A percentile compares a stretch with the other conserved stretches of the same genome.
Evolutionary conservation across 2,797 vertebrate genomes (phyloP).

Genomic region (Hippoglossus hippoglossus): DNA sequence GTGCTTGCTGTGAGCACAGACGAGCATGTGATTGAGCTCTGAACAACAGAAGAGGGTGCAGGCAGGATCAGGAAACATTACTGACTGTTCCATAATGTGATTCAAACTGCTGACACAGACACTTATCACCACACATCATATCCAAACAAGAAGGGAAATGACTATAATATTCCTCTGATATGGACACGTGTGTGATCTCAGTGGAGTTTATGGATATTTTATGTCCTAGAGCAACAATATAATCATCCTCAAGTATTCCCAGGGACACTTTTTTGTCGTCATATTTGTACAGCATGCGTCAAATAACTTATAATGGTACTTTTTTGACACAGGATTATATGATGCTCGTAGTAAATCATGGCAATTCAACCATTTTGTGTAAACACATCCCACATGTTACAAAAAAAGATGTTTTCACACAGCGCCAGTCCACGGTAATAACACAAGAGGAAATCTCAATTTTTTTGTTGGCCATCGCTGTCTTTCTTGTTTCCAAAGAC

Average conservation of each 20-base stretch:
- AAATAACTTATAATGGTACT: constrained; percentile 16
- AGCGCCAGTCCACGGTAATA: constrained; percentile 26
- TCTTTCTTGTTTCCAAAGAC: constrained; percentile 38
- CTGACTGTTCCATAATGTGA: constrained; percentile 46
- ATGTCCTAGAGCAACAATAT: neutral
- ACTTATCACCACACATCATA: constrained; percentile 13
- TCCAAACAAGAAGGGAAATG: neutral
- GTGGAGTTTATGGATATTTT: constrained; percentile 6
- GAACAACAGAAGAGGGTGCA: constrained; percentile 30
- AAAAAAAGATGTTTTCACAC: constrained; percentile 30
- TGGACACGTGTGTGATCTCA: constrained; percentile 11
- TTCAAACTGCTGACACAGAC: constrained; percentile 39
- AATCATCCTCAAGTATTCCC: constrained; percentile 4
- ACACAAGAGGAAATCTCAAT: constrained; percentile 32
- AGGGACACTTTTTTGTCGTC: constrained; percentile 13
- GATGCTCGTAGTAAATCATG: constrained; percentile 50
- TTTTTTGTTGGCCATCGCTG: constrained; percentile 25
- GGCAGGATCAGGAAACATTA: constrained; percentile 53
- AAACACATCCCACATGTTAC: constrained; percentile 39
- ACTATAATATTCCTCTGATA: neutral
- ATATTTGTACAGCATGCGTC: constrained; percentile 14
- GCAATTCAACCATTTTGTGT: constrained; percentile 49
- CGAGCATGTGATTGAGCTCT: constrained; percentile 46
- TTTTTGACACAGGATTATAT: constrained; percentile 24
- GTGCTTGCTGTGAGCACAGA: constrained; percentile 58